Percentiles rank a stretch among this genome's conserved stretches.
Conservation (phyloP, 1,140 invertebrate species). For the Drosophila mayri region DNA sequence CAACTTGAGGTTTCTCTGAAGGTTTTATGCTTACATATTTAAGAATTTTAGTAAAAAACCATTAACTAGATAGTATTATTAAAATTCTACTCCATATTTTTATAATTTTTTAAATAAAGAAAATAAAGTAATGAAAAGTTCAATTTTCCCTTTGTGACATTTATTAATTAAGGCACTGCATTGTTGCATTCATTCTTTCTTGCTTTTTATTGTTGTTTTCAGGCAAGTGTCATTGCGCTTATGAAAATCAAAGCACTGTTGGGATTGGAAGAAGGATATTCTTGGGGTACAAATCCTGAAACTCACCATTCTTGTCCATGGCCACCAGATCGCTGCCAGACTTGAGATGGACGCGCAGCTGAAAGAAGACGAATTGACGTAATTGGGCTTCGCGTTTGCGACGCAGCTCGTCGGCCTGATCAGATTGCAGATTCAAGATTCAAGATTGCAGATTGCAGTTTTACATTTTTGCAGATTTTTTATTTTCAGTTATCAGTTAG, state of each 20-base stretch:
- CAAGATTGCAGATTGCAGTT: background rate
- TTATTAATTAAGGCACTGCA: too few relatives aligned
- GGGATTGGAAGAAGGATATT: background rate
- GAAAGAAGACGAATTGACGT: conserved; percentile 95
- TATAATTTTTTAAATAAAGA: too few relatives aligned
- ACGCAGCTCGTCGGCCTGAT: conserved; percentile 87
- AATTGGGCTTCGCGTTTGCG: conserved; percentile 89
- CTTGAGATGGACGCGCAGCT: conserved; percentile 94
- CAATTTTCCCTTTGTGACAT: too few relatives aligned
- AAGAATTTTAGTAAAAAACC: background rate
- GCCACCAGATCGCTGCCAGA: conserved; percentile 95
- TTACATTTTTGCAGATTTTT: conserved; percentile 7
- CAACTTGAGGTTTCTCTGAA: background rate
- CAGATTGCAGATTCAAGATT: conserved; percentile 25
- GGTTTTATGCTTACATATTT: background rate
- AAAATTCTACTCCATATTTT: too few relatives aligned
- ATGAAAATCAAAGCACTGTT: background rate
- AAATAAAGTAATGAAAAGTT: too few relatives aligned
- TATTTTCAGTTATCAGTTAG: conserved; percentile 28
- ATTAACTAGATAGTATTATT: background rate
- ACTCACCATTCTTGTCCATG: conserved; percentile 96
- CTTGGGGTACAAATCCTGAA: background rate
- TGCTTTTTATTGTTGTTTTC: too few relatives aligned
- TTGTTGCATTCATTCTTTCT: too few relatives aligned
- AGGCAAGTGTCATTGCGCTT: too few relatives aligned